These are phyloP conservation scores for Cephus pygmeus DNA, from an alignment of 2,888 invertebrate species.

Conservation along the genomic window DNA sequence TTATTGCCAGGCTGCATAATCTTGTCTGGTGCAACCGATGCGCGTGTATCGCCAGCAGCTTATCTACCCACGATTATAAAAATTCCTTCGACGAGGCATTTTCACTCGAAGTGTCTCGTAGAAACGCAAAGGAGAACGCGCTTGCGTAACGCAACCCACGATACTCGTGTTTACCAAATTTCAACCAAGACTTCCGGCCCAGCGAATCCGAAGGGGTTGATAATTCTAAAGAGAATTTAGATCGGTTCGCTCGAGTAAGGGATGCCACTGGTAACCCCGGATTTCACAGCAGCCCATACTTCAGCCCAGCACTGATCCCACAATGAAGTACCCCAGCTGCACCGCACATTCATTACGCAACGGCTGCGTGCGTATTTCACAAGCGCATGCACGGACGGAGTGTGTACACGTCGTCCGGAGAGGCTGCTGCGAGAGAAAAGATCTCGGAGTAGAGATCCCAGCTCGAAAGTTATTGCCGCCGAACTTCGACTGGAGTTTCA, in stretches of 20 bases:
- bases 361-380: not conserved
- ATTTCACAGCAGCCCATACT: not conserved
- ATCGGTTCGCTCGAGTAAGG: not conserved
- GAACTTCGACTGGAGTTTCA: not conserved
- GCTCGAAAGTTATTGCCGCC: not conserved
- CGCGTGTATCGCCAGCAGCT: not conserved
- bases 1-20: not conserved
- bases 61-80: not conserved
- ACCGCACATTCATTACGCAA: constrained; percentile 31
- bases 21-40: not conserved
- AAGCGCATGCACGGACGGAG: not conserved
- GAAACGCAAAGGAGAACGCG: not conserved
- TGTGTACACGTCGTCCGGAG: not conserved
- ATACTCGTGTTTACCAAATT: not conserved
- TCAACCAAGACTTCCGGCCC: not conserved
- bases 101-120: not conserved
- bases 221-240: not conserved
- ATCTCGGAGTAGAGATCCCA: not conserved
- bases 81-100: not conserved
- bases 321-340: not conserved
- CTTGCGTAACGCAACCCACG: not conserved
- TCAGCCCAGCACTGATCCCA: not conserved
- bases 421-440: not conserved
- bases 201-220: not conserved
- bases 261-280: not conserved